phyloP scores from a whole-genome alignment of 35 echinoderm and acorn worm species.

The Strongylocentrotus purpuratus region DNA sequence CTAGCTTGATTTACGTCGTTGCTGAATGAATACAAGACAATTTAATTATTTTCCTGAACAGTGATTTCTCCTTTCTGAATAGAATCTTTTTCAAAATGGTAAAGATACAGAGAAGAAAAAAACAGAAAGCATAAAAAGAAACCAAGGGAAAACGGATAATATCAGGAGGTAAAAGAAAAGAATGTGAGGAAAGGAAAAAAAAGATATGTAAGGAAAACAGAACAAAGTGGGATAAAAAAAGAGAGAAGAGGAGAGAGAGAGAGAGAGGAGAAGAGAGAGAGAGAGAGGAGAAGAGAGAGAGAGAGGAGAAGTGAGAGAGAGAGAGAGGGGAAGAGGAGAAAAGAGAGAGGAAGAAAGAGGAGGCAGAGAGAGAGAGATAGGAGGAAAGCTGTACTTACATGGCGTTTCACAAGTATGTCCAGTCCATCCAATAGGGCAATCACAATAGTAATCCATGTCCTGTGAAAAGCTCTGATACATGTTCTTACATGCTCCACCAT shows the following conservation, averaged over 20 bases:
- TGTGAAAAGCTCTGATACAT: conserved; percentile 52
- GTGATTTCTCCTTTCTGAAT: too few species aligned
- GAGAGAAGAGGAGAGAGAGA: background rate
- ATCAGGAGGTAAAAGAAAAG: too few species aligned
- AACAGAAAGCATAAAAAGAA: background rate
- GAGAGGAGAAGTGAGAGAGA: background rate
- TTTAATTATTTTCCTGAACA: too few species aligned
- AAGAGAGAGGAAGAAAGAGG: background rate
- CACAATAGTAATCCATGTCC: conserved; percentile 67
- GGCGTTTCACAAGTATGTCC: conserved; percentile 71
- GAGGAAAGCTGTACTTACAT: conserved; percentile 41
- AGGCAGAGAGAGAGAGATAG: background rate
- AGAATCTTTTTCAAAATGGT: too few species aligned
- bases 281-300: background rate
- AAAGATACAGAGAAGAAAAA: too few species aligned
- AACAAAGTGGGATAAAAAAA: background rate
- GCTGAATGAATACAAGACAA: too few species aligned
- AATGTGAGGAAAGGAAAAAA: too few species aligned
- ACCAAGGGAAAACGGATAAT: too few species aligned
- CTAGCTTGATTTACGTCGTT: too few species aligned
- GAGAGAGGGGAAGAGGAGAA: background rate
- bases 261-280: background rate
- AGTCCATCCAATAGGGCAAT: conserved; percentile 54
- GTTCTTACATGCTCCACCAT: conserved; percentile 65
- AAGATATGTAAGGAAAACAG: background rate